Conservation (phyloP, 92 coral and sea anemone genomes). For the Heliopora coerulea region DNA sequence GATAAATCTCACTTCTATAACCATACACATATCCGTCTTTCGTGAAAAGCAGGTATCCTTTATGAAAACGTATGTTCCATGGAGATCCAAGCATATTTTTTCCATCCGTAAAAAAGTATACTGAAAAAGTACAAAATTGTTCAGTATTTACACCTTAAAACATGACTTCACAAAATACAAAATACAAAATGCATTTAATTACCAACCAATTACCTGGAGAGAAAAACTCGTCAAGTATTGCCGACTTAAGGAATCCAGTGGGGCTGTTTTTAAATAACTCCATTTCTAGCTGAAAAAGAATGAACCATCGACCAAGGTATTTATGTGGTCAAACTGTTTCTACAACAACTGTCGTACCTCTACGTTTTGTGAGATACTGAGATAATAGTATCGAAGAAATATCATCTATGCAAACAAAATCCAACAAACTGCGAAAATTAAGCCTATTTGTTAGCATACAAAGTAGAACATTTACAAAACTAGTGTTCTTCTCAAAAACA, state of each 20-base stretch:
- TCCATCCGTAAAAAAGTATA: slow-evolving; percentile 59
- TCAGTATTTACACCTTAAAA: neutral
- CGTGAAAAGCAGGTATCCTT: slow-evolving; percentile 62
- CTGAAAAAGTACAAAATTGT: slow-evolving; percentile 36
- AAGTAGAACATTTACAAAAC: too few relatives aligned
- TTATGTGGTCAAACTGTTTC: too few relatives aligned
- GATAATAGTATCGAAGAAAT: too few relatives aligned
- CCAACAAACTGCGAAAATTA: too few relatives aligned
- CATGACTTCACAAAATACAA: too few relatives aligned
- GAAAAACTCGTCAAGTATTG: slow-evolving; percentile 59
- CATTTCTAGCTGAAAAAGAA: slow-evolving; percentile 69
- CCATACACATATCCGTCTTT: slow-evolving; percentile 77
- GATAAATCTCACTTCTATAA: slow-evolving; percentile 45
- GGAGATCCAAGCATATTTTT: slow-evolving; percentile 67
- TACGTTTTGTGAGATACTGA: too few relatives aligned
- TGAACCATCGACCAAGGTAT: too few relatives aligned
- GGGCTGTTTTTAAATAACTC: slow-evolving; percentile 61
- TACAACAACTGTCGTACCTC: too few relatives aligned
- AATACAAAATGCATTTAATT: too few relatives aligned
- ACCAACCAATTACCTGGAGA: slow-evolving; percentile 89
- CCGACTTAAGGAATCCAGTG: slow-evolving; percentile 51
- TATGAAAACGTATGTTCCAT: slow-evolving; percentile 73
- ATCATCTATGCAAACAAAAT: too few relatives aligned
- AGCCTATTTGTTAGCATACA: too few relatives aligned
- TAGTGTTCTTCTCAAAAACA: too few relatives aligned